A percentile compares a stretch with the other conserved stretches of the same genome.
Evolutionary conservation across 2,797 vertebrate species (phyloP).

Genomic region (Synaphobranchus kaupii): DNA sequence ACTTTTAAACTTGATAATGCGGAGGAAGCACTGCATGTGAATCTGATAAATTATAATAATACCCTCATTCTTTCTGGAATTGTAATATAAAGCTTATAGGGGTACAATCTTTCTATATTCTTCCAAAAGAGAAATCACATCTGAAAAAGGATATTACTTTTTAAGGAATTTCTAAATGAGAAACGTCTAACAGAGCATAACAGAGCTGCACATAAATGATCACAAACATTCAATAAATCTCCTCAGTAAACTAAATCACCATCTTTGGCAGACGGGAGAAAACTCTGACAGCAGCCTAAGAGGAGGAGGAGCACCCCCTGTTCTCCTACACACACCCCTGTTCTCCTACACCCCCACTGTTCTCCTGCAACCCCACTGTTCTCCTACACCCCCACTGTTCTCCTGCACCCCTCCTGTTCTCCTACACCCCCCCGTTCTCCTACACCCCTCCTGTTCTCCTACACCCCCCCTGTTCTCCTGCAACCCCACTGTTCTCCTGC

Average conservation of each 20-base stretch:
- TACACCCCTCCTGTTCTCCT: too few species aligned
- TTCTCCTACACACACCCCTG: neutral
- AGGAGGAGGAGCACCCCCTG: too few species aligned
- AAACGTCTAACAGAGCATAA: neutral
- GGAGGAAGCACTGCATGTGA: neutral
- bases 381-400: too few species aligned
- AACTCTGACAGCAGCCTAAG: neutral
- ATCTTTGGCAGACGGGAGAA: neutral
- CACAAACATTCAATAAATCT: neutral
- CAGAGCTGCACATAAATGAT: neutral
- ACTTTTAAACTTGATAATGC: neutral
- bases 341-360: too few species aligned
- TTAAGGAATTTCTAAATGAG: neutral
- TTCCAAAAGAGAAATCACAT: neutral
- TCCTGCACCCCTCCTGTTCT: too few species aligned
- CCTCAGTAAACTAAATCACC: neutral
- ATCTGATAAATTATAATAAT: neutral
- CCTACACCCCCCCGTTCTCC: too few species aligned
- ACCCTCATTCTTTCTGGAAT: neutral
- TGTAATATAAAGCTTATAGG: neutral
- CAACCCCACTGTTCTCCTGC: too few species aligned
- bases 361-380: too few species aligned
- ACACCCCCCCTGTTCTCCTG: too few species aligned
- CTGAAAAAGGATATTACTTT: neutral
- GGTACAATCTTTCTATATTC: neutral